Conservation (phyloP, 2,113 vertebrate genomes). For the Rhinolophus sinicus region DNA sequence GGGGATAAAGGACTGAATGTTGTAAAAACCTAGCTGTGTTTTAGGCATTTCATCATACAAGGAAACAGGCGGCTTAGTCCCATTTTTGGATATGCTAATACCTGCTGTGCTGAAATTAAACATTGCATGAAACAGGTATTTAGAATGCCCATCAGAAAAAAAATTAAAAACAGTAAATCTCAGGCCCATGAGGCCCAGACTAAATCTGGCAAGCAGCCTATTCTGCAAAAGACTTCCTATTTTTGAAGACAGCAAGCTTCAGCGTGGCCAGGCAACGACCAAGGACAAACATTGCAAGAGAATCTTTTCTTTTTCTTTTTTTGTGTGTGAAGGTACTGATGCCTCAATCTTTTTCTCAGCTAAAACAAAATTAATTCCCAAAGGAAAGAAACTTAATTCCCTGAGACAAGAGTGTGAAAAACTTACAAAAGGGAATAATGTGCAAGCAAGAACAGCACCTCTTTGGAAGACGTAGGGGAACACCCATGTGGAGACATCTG, state of each 20-base stretch:
- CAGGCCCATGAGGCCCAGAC: conserved; percentile 63
- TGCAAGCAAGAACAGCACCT: not conserved
- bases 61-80: conserved; percentile 63
- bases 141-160: conserved; percentile 79
- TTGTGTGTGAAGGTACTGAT: conserved; percentile 31
- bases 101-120: conserved; percentile 82
- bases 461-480: not conserved
- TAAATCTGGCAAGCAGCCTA: conserved; percentile 74
- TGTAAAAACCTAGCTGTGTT: conserved; percentile 51
- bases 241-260: conserved; percentile 62
- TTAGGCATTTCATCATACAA: conserved; percentile 62
- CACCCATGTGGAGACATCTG: rapidly evolving
- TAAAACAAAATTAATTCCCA: conserved; percentile 25
- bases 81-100: conserved; percentile 69
- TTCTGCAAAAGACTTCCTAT: conserved; percentile 42
- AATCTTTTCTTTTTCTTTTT: conserved; percentile 50
- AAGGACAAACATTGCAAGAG: not conserved
- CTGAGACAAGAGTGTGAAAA: not conserved
- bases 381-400: conserved; percentile 11
- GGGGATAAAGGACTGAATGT: not conserved
- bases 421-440: not conserved
- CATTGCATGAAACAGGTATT: conserved; percentile 80
- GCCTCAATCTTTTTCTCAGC: conserved; percentile 17
- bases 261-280: not conserved
- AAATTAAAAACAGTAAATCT: conserved; percentile 83